A percentile compares a stretch with the other conserved stretches of the same genome.
These are phyloP conservation scores for Gnathonemus echidnorhynchus DNA, from an alignment of 2,113 vertebrate species.

Conservation along the genomic window DNA sequence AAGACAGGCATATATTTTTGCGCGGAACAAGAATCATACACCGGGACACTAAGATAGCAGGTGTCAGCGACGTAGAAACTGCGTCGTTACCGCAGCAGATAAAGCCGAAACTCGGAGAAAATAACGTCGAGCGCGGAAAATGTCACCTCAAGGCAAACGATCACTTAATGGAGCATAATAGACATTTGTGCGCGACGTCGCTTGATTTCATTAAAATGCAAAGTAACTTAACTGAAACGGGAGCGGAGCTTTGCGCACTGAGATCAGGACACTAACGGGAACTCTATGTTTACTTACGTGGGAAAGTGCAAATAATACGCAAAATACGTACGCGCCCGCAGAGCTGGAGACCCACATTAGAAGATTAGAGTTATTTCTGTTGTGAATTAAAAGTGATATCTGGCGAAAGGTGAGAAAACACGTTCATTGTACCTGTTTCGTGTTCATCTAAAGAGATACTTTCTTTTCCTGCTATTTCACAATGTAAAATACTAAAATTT, in stretches of 20 bases:
- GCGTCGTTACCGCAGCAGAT: not conserved
- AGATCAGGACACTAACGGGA: not conserved
- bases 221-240: not conserved
- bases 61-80: constrained; percentile 13
- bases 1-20: not conserved
- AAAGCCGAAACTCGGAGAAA: not conserved
- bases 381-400: not conserved
- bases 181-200: not conserved
- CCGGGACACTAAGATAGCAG: constrained; percentile 1
- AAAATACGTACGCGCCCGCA: not conserved
- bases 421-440: not conserved
- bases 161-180: not conserved
- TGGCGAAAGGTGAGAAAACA: not conserved
- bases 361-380: not conserved
- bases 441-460: not conserved
- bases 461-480: not conserved
- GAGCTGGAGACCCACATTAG: not conserved
- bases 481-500: not conserved
- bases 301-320: constrained; percentile 5
- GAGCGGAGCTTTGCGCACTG: not conserved
- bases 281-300: not conserved
- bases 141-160: not conserved
- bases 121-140: not conserved
- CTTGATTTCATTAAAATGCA: not conserved
- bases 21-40: not conserved